Conservation (phyloP, 2,888 invertebrate species). For the Pseudococcus jackbeardsleyi region DNA sequence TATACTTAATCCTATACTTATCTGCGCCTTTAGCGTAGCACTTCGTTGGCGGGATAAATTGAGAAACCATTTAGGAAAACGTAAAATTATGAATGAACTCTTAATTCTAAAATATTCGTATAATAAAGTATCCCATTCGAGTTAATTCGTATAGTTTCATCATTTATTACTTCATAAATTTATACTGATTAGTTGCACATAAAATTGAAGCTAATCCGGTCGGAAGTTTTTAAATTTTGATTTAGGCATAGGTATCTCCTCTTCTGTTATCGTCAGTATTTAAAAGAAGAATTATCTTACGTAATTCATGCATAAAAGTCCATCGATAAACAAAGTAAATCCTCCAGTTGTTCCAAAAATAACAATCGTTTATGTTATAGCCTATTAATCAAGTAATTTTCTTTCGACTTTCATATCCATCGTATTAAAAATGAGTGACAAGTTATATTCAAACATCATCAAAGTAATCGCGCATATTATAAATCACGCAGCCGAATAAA, state of each 20-base stretch:
- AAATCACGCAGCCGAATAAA: not conserved
- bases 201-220: not conserved
- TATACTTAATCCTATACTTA: not conserved
- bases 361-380: not conserved
- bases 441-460: not conserved
- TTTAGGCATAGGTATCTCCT: not conserved
- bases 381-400: conserved; percentile 21
- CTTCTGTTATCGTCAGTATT: not conserved
- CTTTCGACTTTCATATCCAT: conserved; percentile 15
- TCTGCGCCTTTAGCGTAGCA: not conserved
- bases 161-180: not conserved
- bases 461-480: conserved; percentile 13
- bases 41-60: not conserved
- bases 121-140: not conserved
- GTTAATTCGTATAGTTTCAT: not conserved
- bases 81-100: not conserved
- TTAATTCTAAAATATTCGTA: not conserved
- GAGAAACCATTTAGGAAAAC: not conserved
- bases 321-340: not conserved
- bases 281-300: not conserved
- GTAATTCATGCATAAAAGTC: not conserved
- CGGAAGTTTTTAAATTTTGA: too few species aligned
- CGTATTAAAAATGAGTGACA: conserved; percentile 32
- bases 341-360: not conserved
- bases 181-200: not conserved